Evolutionary conservation across 2,888 invertebrate genomes (phyloP).

Genomic region (Helobdella robusta): DNA sequence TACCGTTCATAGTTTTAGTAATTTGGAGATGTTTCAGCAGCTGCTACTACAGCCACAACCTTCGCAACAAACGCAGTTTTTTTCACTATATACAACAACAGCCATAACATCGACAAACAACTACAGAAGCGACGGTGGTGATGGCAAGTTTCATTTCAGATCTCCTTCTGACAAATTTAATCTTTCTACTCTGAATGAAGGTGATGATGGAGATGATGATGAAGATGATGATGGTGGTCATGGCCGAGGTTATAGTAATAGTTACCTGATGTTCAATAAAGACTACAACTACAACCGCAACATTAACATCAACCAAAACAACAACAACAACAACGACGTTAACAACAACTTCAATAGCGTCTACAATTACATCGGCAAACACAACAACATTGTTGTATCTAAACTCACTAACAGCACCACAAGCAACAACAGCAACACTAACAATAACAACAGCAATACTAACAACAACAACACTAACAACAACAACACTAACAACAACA

Average conservation of each 20-base stretch:
- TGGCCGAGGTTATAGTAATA: neutral
- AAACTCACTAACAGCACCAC: neutral
- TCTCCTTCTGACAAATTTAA: too few species aligned
- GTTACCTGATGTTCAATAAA: neutral
- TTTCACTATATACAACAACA: too few species aligned
- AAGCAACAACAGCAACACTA: neutral
- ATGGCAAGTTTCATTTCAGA: too few species aligned
- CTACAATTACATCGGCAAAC: neutral
- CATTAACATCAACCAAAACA: neutral
- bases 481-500: neutral
- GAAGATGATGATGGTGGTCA: slow-evolving; percentile 4
- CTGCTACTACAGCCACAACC: too few species aligned
- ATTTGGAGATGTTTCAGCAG: too few species aligned
- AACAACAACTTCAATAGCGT: neutral
- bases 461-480: neutral
- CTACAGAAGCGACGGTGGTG: too few species aligned
- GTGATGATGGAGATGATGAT: slow-evolving; percentile 1
- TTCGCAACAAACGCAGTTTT: too few species aligned
- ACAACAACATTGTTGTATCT: neutral
- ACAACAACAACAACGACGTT: neutral
- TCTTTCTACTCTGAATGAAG: neutral
- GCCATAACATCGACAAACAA: too few species aligned
- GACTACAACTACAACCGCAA: neutral
- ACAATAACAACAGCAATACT: neutral
- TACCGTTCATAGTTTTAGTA: neutral